Evolutionary conservation across 37 sponge, comb jelly and placozoan species (phyloP).

Genomic region (Ephydatia muelleri): DNA sequence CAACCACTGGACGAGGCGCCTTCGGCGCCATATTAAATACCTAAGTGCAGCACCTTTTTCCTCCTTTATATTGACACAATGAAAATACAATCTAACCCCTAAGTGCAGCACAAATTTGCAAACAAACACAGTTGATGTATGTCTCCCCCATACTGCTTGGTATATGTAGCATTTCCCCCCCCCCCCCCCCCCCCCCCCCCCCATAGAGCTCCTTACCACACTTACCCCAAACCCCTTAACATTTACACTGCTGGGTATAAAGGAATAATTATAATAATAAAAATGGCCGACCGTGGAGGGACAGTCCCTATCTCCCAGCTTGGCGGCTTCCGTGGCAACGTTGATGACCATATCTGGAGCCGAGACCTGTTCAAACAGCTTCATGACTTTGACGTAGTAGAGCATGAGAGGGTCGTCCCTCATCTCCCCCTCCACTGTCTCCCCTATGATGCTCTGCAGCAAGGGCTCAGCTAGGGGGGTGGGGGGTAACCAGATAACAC

Average conservation of each 20-base stretch:
- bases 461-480: neutral
- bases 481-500: neutral
- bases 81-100: too few relatives aligned
- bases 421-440: neutral
- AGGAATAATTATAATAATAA: neutral
- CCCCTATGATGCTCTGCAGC: neutral
- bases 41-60: too few relatives aligned
- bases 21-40: too few relatives aligned
- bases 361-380: conserved; percentile 60
- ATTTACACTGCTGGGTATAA: neutral
- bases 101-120: too few relatives aligned
- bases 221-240: neutral
- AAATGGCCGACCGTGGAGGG: conserved; percentile 17
- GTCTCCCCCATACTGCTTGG: too few relatives aligned
- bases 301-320: neutral
- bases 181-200: too few relatives aligned
- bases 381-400: conserved; percentile 59
- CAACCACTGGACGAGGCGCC: too few relatives aligned
- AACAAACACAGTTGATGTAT: too few relatives aligned
- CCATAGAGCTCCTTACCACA: too few relatives aligned
- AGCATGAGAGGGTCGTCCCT: neutral
- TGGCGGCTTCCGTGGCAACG: conserved; percentile 24
- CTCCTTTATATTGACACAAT: too few relatives aligned
- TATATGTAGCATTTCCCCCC: too few relatives aligned
- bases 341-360: conserved; percentile 16